These are phyloP conservation scores for Biston stratarius DNA, from an alignment of 2,888 invertebrate genomes.

Conservation along the genomic window DNA sequence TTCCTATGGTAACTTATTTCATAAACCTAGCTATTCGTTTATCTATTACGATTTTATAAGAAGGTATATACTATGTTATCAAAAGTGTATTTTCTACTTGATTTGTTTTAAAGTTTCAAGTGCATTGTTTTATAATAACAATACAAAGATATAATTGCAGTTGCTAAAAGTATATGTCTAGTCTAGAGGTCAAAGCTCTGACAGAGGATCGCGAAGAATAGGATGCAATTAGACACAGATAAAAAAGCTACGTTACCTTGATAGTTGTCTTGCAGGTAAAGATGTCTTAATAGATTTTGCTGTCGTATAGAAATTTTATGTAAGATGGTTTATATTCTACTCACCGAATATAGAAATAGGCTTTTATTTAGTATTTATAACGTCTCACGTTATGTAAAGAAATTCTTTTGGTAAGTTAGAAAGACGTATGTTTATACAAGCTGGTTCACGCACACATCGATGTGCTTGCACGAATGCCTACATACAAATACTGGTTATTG, in stretches of 20 bases:
- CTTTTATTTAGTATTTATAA: conserved; percentile 46
- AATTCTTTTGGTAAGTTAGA: conserved; percentile 55
- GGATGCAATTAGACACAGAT: background rate
- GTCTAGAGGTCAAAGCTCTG: background rate
- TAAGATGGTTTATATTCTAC: conserved; percentile 40
- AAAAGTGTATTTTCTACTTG: too few relatives aligned
- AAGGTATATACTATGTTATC: too few relatives aligned
- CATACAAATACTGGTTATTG: conserved; percentile 58
- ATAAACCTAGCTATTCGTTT: too few relatives aligned
- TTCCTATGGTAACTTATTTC: too few relatives aligned
- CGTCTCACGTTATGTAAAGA: conserved; percentile 40
- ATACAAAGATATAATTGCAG: too few relatives aligned
- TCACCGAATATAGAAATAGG: conserved; percentile 35
- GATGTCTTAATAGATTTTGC: background rate
- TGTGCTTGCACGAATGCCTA: conserved; percentile 44
- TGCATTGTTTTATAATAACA: too few relatives aligned
- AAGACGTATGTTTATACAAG: conserved; percentile 44
- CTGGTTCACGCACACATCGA: conserved; percentile 1
- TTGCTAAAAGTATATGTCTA: too few relatives aligned
- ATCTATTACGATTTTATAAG: too few relatives aligned
- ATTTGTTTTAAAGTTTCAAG: too few relatives aligned
- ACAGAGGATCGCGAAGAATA: background rate
- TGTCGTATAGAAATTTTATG: background rate
- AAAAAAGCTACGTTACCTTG: too few relatives aligned
- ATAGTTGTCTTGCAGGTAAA: too few relatives aligned